phyloP scores from a whole-genome alignment of 2,888 invertebrate genomes.

The Dolichomitus sp. region DNA sequence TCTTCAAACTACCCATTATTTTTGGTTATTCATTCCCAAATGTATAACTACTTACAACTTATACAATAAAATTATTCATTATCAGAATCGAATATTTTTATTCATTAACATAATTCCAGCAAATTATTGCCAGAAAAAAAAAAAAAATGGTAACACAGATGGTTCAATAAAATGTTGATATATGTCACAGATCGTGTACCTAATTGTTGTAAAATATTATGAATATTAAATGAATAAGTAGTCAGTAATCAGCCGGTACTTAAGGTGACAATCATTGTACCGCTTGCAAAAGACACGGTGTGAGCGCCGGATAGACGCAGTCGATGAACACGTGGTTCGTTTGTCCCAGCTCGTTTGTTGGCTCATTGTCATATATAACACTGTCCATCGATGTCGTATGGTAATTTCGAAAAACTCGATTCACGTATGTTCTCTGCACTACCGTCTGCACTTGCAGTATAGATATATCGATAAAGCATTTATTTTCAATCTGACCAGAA shows the following conservation, averaged over 20 bases:
- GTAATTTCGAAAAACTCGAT: constrained; percentile 59
- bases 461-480: constrained; percentile 55
- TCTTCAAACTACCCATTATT: background rate
- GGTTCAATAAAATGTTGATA: background rate
- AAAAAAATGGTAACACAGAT: background rate
- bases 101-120: no score
- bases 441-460: constrained; percentile 7
- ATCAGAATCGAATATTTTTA: no score
- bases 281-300: background rate
- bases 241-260: background rate
- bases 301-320: constrained; percentile 1
- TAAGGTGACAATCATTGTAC: constrained; percentile 1
- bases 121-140: background rate
- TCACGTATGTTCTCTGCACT: background rate
- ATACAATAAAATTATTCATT: background rate
- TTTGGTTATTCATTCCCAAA: background rate
- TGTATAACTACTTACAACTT: background rate
- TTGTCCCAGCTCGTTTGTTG: constrained; percentile 39
- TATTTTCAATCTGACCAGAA: constrained; percentile 32
- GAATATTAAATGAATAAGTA: background rate
- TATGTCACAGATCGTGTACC: background rate
- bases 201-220: background rate
- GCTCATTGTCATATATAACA: constrained; percentile 21
- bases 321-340: constrained; percentile 44
- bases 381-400: constrained; percentile 34